Conservation (phyloP, 1,140 invertebrate species). For the Pygmarrhopalites habei region DNA sequence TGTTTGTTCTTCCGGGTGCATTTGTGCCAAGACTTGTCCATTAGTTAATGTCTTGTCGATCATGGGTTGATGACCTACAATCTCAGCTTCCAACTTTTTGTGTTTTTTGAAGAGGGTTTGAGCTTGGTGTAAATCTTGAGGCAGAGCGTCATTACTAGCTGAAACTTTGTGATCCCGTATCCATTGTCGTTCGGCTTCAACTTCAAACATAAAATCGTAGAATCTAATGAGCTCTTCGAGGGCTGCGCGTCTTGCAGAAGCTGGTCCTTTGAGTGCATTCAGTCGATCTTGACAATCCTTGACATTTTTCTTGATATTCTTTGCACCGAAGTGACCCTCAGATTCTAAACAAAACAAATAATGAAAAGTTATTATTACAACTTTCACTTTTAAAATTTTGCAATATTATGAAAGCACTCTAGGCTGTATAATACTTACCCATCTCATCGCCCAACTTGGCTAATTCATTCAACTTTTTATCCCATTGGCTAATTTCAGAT, state of each 20-base stretch:
- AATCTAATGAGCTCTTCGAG: constrained; percentile 79
- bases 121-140: constrained; percentile 80
- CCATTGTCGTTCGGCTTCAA: constrained; percentile 91
- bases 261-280: constrained; percentile 46
- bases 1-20: constrained; percentile 62
- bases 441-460: constrained; percentile 75
- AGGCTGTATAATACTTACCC: constrained; percentile 40
- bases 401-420: no score
- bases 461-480: constrained; percentile 66
- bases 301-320: constrained; percentile 71
- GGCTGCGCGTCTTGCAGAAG: constrained; percentile 57
- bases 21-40: constrained; percentile 60
- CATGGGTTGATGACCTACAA: constrained; percentile 69
- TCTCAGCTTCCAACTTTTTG: constrained; percentile 79
- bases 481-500: constrained; percentile 68
- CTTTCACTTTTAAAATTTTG: constrained; percentile 50
- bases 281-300: constrained; percentile 60
- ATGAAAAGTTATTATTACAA: no score
- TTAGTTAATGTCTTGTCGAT: constrained; percentile 71
- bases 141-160: constrained; percentile 65
- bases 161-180: constrained; percentile 80
- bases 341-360: constrained; percentile 46
- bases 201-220: constrained; percentile 90
- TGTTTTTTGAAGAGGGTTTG: constrained; percentile 90
- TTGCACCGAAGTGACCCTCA: constrained; percentile 87